Evolutionary conservation across 2,797 vertebrate genomes (phyloP).

Genomic region (Tolypeutes matacus): DNA sequence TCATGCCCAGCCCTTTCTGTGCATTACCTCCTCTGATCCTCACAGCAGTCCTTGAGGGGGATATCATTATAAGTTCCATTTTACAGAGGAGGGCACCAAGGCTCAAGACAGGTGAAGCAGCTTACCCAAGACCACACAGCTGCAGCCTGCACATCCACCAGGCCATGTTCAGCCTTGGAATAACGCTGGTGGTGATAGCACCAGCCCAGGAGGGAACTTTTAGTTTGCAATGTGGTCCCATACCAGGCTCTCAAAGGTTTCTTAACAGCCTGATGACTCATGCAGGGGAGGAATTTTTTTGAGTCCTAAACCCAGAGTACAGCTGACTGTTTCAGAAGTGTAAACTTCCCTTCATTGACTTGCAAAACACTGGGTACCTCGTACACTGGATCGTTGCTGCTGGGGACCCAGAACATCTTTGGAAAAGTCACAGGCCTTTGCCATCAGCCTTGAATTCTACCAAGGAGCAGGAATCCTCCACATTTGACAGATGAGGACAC

Average conservation of each 20-base stretch:
- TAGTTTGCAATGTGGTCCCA: neutral
- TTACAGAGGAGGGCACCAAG: neutral
- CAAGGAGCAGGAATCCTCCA: neutral
- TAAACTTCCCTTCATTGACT: neutral
- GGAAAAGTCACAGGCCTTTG: neutral
- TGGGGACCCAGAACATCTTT: neutral
- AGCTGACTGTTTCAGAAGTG: neutral
- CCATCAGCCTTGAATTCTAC: neutral
- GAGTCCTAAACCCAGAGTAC: neutral
- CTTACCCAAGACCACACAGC: neutral
- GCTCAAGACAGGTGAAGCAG: neutral
- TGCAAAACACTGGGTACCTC: neutral
- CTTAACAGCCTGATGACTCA: neutral
- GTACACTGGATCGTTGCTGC: fast-evolving
- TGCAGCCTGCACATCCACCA: fast-evolving
- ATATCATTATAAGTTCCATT: neutral
- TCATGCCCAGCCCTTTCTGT: neutral
- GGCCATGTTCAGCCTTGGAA: neutral
- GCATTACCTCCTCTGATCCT: neutral
- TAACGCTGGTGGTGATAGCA: fast-evolving
- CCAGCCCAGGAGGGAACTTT: neutral
- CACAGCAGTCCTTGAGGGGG: neutral
- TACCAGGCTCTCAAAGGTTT: neutral
- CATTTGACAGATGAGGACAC: neutral
- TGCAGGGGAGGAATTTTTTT: neutral